These are phyloP conservation scores for Hemicentrotus pulcherrimus DNA, from an alignment of 35 echinoderm and acorn worm species.

Conservation along the genomic window DNA sequence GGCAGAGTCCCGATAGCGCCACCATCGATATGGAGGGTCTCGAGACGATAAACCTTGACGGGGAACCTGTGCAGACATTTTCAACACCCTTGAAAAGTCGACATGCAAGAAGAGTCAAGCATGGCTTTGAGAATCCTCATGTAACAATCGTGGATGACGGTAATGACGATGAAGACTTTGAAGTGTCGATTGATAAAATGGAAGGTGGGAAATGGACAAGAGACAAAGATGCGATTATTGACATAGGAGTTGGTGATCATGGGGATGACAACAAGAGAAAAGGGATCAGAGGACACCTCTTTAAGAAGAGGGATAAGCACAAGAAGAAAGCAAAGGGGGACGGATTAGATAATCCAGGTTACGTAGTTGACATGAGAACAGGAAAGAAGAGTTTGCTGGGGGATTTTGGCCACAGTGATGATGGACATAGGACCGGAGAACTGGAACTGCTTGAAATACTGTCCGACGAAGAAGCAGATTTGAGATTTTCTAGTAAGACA, in stretches of 20 bases:
- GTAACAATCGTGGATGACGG: conserved; percentile 3
- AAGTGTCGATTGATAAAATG: conserved; percentile 31
- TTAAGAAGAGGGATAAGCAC: conserved; percentile 31
- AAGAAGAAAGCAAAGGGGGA: conserved; percentile 27
- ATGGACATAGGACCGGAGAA: not conserved
- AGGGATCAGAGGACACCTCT: conserved; percentile 48
- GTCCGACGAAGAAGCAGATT: conserved; percentile 14
- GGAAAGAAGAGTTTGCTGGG: not conserved
- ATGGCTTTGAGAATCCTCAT: conserved; percentile 24
- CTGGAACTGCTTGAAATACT: conserved; percentile 46
- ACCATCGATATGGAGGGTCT: conserved; percentile 17
- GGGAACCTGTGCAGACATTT: not conserved
- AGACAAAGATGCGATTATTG: conserved; percentile 51
- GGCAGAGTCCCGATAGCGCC: conserved; percentile 39
- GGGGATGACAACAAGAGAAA: conserved; percentile 47
- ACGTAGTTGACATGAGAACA: conserved; percentile 68
- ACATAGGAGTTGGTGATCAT: not conserved
- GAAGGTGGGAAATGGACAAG: not conserved
- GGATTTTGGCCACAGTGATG: not conserved
- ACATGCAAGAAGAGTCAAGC: not conserved
- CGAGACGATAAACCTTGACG: conserved; percentile 13
- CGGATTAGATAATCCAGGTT: conserved; percentile 58
- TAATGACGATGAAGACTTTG: conserved; percentile 20
- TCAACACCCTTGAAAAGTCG: not conserved
- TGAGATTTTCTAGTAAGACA: not conserved